Evolutionary conservation across 1,140 invertebrate genomes (phyloP), one percentile per base, ranked within the genome.

Genomic region (Calliopsis andreniformis): DNA sequence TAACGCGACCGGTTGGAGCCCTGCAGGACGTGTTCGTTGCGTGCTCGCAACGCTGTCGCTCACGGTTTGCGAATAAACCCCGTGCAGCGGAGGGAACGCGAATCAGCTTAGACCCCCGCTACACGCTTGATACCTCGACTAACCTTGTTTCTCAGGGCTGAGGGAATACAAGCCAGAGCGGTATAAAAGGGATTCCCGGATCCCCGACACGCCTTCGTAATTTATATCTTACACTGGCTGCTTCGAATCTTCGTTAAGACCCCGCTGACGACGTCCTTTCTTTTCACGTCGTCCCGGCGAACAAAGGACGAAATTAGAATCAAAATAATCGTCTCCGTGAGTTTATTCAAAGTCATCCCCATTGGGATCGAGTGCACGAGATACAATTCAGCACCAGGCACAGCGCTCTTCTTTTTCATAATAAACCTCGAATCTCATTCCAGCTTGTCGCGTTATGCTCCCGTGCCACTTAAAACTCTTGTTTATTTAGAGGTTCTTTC

Each of bases 321-420:
- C 35, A 42, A 43, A 20, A 30, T 71, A 30, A 32, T 39, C 61
- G 32, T 12, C 10, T n/a, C 32, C 35, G 10, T 14, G 20, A 14
- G 12, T 51, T 72, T 35, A 42, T 73, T 35, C 47, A 55, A 42
- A 43, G 28, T 5, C 25, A 25, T 20, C 51, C 39, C 42, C 14
- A 55, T 66, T 55, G 49, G 39, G 35, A 73, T 64, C 51, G 56
- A 64, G 51, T 73, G n/a, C 42, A 16, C 61, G 49, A 8, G 30
- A 71, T 35, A n/a, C n/a, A 62, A 49, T 62, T 70, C 35, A n/a
- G n/a, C n/a, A 45, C 25, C 7, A 14, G 23, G 12, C 20, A 51
- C 63, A 51, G 35, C 51, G 2, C 5, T 20, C 3, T 32, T 4
- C 23, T 53, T 42, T 30, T 53, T 23, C 59, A 30, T 35, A 72